These are phyloP conservation scores for Ciona savignyi DNA, from an alignment of 23 tunicate species.

Conservation along the genomic window DNA sequence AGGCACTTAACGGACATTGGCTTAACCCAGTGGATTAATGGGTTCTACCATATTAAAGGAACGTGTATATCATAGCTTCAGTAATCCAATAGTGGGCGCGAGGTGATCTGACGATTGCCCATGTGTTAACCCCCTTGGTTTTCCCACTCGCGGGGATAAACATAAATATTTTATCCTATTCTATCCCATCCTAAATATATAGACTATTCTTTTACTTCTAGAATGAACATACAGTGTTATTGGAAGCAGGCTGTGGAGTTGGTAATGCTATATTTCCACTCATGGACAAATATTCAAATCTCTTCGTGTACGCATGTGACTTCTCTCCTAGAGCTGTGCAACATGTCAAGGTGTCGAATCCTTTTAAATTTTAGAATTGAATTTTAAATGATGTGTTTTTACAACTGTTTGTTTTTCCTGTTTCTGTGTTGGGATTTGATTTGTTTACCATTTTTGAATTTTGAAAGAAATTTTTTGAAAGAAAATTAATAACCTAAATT, in stretches of 20 bases:
- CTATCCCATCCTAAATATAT: too few species aligned
- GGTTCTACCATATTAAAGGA: too few species aligned
- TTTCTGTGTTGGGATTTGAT: background rate
- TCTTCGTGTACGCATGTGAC: constrained; percentile 82
- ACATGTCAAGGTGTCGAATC: constrained; percentile 48
- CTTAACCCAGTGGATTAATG: too few species aligned
- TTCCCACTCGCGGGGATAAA: too few species aligned
- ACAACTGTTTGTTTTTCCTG: background rate
- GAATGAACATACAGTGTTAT: constrained; percentile 9
- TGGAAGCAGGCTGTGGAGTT: constrained; percentile 97
- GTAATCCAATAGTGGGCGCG: too few species aligned
- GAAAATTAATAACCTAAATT: too few species aligned
- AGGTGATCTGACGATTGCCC: too few species aligned
- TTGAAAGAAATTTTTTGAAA: background rate
- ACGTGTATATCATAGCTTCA: too few species aligned
- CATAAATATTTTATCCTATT: too few species aligned
- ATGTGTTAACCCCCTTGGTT: too few species aligned
- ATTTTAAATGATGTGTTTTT: background rate
- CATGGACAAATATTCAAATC: constrained; percentile 33
- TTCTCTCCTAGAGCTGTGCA: constrained; percentile 89
- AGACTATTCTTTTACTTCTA: constrained; percentile 1
- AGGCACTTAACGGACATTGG: too few species aligned
- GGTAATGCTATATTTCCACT: constrained; percentile 95
- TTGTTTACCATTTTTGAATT: background rate
- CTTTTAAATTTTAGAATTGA: too few species aligned